These are phyloP conservation scores for Nerophis ophidion DNA, from an alignment of 2,113 vertebrate species.

Conservation along the genomic window DNA sequence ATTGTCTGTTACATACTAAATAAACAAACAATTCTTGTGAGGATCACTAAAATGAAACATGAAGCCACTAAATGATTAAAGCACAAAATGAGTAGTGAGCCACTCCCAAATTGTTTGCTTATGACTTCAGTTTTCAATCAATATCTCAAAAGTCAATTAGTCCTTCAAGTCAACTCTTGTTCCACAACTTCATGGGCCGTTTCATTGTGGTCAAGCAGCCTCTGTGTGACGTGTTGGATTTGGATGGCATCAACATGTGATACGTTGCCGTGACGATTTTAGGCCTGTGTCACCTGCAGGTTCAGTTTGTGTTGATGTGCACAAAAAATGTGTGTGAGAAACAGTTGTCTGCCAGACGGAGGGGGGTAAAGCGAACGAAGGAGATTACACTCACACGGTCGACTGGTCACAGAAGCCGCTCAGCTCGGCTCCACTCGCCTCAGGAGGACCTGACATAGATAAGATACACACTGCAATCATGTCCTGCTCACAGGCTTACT, in stretches of 20 bases:
- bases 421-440: constrained; percentile 71
- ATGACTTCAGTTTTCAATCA: too few species aligned
- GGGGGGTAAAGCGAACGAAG: constrained; percentile 36
- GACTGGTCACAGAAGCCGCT: constrained; percentile 76
- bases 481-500: constrained; percentile 74
- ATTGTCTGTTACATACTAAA: too few species aligned
- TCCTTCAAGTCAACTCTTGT: too few species aligned
- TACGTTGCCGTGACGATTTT: constrained; percentile 45
- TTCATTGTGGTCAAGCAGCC: constrained; percentile 11
- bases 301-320: constrained; percentile 27
- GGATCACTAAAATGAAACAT: too few species aligned
- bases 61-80: too few species aligned
- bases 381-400: constrained; percentile 73
- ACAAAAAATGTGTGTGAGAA: constrained; percentile 35
- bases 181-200: neutral
- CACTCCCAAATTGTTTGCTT: too few species aligned
- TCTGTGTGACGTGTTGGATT: constrained; percentile 10
- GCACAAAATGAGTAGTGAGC: too few species aligned
- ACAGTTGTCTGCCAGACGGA: constrained; percentile 55
- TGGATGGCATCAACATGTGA: constrained; percentile 29
- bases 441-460: constrained; percentile 75
- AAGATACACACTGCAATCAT: constrained; percentile 79
- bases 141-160: too few species aligned
- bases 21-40: too few species aligned
- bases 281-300: constrained; percentile 58